Percentiles rank a stretch among this genome's conserved stretches.
Conservation (phyloP, 1,140 invertebrate genomes). For the Charaxes varanes region DNA sequence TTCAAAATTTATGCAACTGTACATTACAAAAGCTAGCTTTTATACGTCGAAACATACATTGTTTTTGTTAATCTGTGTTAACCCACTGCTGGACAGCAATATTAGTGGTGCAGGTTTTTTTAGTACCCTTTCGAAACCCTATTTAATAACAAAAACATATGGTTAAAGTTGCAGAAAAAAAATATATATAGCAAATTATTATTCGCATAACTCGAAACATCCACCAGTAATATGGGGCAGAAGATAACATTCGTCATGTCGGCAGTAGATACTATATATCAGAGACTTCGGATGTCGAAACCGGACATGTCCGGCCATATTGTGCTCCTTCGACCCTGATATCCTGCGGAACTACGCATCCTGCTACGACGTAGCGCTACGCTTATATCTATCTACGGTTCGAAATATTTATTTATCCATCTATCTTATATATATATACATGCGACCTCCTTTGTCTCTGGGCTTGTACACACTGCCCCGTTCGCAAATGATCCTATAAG, state of each 20-base stretch:
- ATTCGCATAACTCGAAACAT: neutral
- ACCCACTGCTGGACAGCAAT: too few relatives aligned
- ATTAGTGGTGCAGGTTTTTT: too few relatives aligned
- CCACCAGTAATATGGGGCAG: slow-evolving; percentile 4
- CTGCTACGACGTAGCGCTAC: slow-evolving; percentile 19
- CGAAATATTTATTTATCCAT: neutral
- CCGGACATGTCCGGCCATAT: slow-evolving; percentile 43
- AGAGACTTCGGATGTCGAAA: slow-evolving; percentile 15
- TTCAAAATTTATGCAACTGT: too few relatives aligned
- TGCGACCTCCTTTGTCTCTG: neutral
- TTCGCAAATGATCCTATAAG: too few relatives aligned
- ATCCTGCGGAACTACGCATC: slow-evolving; percentile 34
- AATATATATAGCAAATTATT: too few relatives aligned
- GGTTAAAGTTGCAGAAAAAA: too few relatives aligned
- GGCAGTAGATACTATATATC: slow-evolving; percentile 6
- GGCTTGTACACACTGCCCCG: neutral
- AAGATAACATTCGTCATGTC: slow-evolving; percentile 15
- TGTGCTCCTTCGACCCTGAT: slow-evolving; percentile 30
- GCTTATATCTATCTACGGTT: neutral
- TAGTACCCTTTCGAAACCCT: too few relatives aligned
- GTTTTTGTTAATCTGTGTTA: too few relatives aligned
- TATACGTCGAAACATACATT: too few relatives aligned
- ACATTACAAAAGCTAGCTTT: too few relatives aligned
- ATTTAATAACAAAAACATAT: too few relatives aligned
- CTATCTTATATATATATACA: neutral